These are phyloP conservation scores for Heliconius aoede DNA, from an alignment of 2,888 invertebrate genomes.

Conservation along the genomic window DNA sequence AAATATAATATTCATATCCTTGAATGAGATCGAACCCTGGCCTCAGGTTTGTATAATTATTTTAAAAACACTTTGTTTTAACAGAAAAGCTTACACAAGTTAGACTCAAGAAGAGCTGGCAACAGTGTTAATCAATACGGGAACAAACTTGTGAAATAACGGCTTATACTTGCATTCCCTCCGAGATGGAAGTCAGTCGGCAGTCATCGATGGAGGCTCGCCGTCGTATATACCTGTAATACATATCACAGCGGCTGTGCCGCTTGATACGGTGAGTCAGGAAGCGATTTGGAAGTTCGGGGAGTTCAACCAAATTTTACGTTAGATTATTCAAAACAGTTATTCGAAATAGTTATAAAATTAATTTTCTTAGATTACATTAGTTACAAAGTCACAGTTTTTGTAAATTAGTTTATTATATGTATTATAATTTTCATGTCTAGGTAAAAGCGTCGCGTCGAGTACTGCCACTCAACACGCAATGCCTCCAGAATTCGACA, in stretches of 20 bases:
- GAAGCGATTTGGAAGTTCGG: neutral
- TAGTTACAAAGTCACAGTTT: neutral
- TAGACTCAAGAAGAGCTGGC: no score
- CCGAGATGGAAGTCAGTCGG: no score
- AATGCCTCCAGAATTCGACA: no score
- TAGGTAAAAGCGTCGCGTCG: no score
- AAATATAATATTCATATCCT: no score
- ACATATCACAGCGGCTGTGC: conserved; percentile 12
- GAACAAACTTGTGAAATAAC: no score
- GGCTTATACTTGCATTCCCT: no score
- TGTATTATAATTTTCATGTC: neutral
- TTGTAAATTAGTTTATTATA: neutral
- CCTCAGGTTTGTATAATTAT: no score
- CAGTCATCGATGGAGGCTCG: conserved; percentile 30
- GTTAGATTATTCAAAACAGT: neutral
- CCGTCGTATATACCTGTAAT: conserved; percentile 11
- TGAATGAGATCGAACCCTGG: no score
- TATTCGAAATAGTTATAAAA: neutral
- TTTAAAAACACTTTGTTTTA: neutral
- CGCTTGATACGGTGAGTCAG: conserved; percentile 10
- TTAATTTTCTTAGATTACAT: no score
- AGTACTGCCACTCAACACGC: no score
- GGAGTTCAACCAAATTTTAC: conserved; percentile 9
- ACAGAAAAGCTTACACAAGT: neutral
- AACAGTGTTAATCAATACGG: neutral